Evolutionary conservation across 2,888 invertebrate genomes (phyloP), one percentile per base, ranked within the genome.

Genomic region (Yponomeuta malinellus): DNA sequence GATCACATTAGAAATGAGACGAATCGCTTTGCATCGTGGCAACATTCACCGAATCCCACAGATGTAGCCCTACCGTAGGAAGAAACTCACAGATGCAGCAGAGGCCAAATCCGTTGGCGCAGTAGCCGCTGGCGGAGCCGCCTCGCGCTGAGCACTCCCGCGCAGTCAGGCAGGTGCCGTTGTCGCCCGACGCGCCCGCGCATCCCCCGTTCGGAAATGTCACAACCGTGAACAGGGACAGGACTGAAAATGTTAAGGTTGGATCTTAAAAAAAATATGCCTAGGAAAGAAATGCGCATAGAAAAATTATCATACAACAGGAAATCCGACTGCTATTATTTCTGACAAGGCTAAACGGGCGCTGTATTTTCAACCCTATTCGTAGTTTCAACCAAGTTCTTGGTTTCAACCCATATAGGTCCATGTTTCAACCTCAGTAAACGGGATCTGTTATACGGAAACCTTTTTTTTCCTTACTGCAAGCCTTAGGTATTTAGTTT

Each of bases 141-240:
- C 96, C 95, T 64, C 95, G 90, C 48, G 94, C 88, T 0, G 93
- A 81, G 79, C 97, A 98, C 82, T 97, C 96, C 33, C 93, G 81
- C 82, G 94, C 89, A 0, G 96, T 94, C 80, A 97, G 92, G 79
- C 97, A 97, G 10, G 96, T 96, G 15, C 97, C 97, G 77, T 95
- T 95, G 81, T 97, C 96, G 0, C 97, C 97, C 0, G 95, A 95
- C 0, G 95, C 93, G 10, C 96, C 95, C 3, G 93, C 90, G 82
- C 97, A 97, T 0, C 93, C 93, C n/a, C 95, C 95, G 74, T 96
- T 96, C 2, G 95, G 95, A 76, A 97, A 96, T 73, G 96, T 95
- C 59, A 97, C 95, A 78, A 97, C 93, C 0, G 96, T 96, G 81
- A 97, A 96, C 15, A 97, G 86, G 0, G 97, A 95, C 10, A 97